Evolutionary conservation across 1,140 invertebrate species (phyloP).

Genomic region (Drusus annulatus): DNA sequence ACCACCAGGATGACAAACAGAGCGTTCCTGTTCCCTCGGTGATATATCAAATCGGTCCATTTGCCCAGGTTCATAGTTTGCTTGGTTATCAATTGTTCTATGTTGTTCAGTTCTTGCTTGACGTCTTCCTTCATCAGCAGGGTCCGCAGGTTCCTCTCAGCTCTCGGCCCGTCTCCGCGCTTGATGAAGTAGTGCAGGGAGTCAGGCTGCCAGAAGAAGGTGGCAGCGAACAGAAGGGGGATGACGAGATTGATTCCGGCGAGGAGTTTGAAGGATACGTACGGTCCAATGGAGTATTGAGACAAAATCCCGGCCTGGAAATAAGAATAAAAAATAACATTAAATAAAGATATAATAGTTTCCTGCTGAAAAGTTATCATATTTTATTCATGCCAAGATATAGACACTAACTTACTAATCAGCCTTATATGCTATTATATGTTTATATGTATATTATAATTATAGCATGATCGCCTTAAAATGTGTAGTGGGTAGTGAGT

Average conservation of each 20-base stretch:
- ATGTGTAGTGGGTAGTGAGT: too few relatives aligned
- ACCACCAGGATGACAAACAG: slow-evolving; percentile 74
- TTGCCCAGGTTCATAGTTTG: slow-evolving; percentile 71
- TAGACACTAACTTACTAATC: too few relatives aligned
- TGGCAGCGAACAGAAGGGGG: slow-evolving; percentile 70
- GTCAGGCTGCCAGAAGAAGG: slow-evolving; percentile 74
- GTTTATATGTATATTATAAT: too few relatives aligned
- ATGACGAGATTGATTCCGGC: slow-evolving; percentile 72
- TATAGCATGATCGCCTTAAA: too few relatives aligned
- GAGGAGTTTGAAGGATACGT: slow-evolving; percentile 71
- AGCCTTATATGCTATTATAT: too few relatives aligned
- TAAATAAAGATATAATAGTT: background rate
- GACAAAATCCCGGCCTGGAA: slow-evolving; percentile 78
- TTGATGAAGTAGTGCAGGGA: slow-evolving; percentile 74
- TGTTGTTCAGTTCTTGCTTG: slow-evolving; percentile 74
- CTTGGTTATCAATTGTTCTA: slow-evolving; percentile 74
- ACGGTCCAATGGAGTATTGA: slow-evolving; percentile 78
- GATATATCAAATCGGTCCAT: slow-evolving; percentile 73
- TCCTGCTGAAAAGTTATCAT: too few relatives aligned
- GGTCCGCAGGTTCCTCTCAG: slow-evolving; percentile 70
- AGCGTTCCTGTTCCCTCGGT: slow-evolving; percentile 76
- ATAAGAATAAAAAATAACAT: background rate
- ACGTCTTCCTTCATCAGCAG: slow-evolving; percentile 71
- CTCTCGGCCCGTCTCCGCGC: slow-evolving; percentile 66
- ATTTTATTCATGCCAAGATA: too few relatives aligned